Evolutionary conservation across 2,113 vertebrate genomes (phyloP).

Genomic region (Salvator merianae): DNA sequence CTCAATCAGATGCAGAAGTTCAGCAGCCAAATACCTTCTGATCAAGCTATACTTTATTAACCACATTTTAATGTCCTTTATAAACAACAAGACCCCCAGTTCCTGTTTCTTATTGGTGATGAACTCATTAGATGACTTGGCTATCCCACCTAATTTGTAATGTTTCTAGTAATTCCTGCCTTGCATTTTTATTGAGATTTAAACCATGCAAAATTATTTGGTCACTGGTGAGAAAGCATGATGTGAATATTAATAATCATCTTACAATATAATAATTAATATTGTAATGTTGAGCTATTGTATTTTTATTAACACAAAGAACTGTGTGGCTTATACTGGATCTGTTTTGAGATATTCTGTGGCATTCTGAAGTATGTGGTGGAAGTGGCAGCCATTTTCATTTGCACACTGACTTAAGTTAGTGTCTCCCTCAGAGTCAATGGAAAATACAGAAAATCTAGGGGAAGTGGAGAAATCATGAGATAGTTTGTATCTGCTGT

Average conservation of each 20-base stretch:
- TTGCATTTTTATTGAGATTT: background rate
- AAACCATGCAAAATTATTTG: background rate
- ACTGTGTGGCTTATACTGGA: background rate
- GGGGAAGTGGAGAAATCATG: no score
- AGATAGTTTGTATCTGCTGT: no score
- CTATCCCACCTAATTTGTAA: no score
- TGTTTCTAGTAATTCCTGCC: background rate
- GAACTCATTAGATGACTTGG: background rate
- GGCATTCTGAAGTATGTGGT: no score
- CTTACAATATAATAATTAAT: background rate
- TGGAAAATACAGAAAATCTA: no score
- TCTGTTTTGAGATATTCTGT: no score
- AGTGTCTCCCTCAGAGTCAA: no score
- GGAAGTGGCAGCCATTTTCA: no score
- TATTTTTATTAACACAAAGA: background rate
- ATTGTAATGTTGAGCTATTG: no score
- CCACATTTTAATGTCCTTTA: background rate
- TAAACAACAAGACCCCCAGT: background rate
- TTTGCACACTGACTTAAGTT: no score
- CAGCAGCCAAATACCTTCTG: background rate
- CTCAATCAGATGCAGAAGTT: background rate
- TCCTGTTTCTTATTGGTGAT: background rate
- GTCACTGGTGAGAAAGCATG: background rate
- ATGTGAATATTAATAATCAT: background rate
- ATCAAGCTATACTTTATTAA: background rate